phyloP scores from a whole-genome alignment of 37 sponge, comb jelly and placozoan genomes.

The Cladorhizidae sp. region DNA sequence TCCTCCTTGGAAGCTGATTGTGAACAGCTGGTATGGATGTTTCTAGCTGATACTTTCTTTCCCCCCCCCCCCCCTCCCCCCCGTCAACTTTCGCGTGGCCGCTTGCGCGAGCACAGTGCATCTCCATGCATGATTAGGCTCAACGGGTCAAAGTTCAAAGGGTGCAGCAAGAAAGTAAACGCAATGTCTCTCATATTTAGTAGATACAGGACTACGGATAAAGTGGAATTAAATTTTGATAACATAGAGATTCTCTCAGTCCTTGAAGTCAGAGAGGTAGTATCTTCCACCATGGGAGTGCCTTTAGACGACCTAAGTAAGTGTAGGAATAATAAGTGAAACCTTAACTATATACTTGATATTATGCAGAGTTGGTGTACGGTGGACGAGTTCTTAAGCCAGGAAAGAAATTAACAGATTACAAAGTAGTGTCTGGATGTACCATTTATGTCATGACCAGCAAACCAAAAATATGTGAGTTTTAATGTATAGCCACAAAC shows the following conservation, averaged over 20 bases:
- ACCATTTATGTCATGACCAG: conserved; percentile 21
- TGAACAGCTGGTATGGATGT: no score
- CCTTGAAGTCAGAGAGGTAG: conserved; percentile 11
- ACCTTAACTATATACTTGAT: no score
- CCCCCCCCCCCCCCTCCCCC: background rate
- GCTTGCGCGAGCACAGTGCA: no score
- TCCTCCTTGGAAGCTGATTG: no score
- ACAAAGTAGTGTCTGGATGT: conserved; percentile 25
- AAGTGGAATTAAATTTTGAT: conserved; percentile 10
- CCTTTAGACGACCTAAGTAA: conserved; percentile 13
- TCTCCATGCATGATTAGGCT: no score
- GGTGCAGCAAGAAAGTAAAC: no score
- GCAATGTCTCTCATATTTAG: background rate
- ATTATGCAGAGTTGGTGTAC: conserved; percentile 44
- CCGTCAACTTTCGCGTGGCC: no score
- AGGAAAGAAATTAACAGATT: conserved; percentile 33
- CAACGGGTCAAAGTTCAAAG: background rate
- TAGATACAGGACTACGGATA: background rate
- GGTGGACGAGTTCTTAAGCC: conserved; percentile 53
- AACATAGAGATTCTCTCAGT: background rate
- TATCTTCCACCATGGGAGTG: background rate
- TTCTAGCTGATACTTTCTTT: no score
- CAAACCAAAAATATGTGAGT: conserved; percentile 9
- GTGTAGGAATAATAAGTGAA: conserved; percentile 2
- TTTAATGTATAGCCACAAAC: no score